phyloP scores from a whole-genome alignment of 2,888 invertebrate genomes.

The Formica aserva region DNA sequence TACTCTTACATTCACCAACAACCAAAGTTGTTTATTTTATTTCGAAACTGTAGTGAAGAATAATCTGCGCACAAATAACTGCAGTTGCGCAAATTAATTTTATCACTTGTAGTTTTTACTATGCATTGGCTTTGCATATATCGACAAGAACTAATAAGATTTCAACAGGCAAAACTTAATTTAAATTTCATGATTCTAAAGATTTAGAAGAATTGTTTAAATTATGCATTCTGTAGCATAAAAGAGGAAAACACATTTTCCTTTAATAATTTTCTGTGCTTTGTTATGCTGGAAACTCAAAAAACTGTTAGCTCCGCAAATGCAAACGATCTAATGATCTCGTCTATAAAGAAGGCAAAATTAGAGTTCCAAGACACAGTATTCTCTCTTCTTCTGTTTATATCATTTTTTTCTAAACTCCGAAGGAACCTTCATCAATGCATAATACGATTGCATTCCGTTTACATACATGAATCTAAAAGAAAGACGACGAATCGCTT shows the following conservation, averaged over 20 bases:
- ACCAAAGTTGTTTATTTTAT: slow-evolving; percentile 15
- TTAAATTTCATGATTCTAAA: background rate
- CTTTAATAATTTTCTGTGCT: background rate
- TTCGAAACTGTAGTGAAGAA: slow-evolving; percentile 11
- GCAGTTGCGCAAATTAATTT: background rate
- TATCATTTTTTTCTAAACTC: slow-evolving; percentile 17
- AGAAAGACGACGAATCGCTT: background rate
- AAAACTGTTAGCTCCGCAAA: background rate
- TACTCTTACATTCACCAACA: slow-evolving; percentile 22
- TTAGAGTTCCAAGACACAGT: background rate
- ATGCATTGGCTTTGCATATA: background rate
- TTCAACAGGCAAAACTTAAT: background rate
- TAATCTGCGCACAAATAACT: background rate
- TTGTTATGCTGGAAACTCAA: background rate
- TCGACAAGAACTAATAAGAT: background rate
- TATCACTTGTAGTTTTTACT: background rate
- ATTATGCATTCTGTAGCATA: background rate
- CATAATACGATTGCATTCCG: slow-evolving; percentile 1
- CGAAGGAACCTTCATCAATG: background rate
- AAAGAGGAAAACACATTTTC: background rate
- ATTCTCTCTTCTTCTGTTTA: background rate
- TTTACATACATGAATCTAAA: background rate
- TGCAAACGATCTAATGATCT: slow-evolving; percentile 5
- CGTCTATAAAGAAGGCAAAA: slow-evolving; percentile 7
- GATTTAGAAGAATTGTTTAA: background rate